A percentile compares a stretch with the other conserved stretches of the same genome.
Conservation (phyloP, 2,113 vertebrate species). For the Rhinoderma darwinii region DNA sequence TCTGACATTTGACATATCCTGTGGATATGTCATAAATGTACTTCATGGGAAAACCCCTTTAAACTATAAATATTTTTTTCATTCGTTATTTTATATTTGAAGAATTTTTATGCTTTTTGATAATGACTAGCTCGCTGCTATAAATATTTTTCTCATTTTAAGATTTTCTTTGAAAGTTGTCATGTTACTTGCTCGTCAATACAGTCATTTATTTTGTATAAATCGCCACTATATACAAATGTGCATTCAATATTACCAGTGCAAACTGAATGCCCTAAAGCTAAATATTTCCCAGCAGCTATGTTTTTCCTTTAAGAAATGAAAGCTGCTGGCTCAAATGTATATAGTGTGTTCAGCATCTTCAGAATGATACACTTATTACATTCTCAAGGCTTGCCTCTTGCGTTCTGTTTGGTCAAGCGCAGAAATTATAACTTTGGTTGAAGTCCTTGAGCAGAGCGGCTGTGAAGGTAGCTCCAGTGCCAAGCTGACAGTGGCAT, state of each 20-base stretch:
- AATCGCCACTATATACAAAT: slow-evolving; percentile 1
- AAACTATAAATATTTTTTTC: slow-evolving; percentile 13
- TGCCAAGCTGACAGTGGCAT: too few species aligned
- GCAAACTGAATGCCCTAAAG: neutral
- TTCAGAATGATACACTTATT: neutral
- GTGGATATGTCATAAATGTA: too few species aligned
- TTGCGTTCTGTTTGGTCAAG: neutral
- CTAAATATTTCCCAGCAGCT: neutral
- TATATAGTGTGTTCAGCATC: neutral
- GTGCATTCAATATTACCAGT: neutral
- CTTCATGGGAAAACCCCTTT: too few species aligned
- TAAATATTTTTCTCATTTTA: slow-evolving; percentile 2
- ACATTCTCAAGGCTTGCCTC: neutral
- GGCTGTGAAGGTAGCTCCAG: too few species aligned
- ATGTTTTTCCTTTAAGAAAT: neutral
- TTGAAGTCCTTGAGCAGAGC: too few species aligned
- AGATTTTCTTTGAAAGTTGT: slow-evolving; percentile 1
- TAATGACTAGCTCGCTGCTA: neutral
- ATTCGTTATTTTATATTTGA: neutral
- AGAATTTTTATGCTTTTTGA: neutral
- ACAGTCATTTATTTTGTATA: neutral
- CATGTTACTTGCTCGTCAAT: slow-evolving; percentile 18
- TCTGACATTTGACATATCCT: too few species aligned
- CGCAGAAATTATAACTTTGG: neutral
- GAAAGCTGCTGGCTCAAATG: too few species aligned